These are phyloP conservation scores for Diphyllodes magnificus DNA, from an alignment of 2,113 vertebrate genomes.

Conservation along the genomic window DNA sequence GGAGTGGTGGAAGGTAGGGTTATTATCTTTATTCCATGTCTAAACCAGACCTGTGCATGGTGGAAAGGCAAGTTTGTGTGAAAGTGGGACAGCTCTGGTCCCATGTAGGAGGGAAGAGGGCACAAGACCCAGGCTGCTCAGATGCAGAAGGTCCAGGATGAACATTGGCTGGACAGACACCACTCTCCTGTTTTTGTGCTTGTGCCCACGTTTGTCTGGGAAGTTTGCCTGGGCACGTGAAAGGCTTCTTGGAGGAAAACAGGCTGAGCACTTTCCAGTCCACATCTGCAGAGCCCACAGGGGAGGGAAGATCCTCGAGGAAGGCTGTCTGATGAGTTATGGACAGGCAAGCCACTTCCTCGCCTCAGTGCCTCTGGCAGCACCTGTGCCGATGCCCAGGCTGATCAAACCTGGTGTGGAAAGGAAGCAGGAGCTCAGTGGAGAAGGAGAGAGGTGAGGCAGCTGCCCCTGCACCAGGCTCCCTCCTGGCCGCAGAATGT, in stretches of 20 bases:
- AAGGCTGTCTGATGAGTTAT: background rate
- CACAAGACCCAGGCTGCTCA: background rate
- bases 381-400: fast-evolving
- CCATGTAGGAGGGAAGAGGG: background rate
- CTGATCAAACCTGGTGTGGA: background rate
- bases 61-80: background rate
- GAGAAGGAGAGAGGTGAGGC: background rate
- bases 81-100: background rate
- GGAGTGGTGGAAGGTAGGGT: background rate
- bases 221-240: background rate
- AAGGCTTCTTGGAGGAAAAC: background rate
- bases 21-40: background rate
- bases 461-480: background rate
- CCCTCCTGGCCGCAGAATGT: background rate
- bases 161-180: background rate
- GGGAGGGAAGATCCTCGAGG: background rate
- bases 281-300: background rate
- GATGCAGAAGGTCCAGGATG: background rate
- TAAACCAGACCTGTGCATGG: background rate
- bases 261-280: background rate
- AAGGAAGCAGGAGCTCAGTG: background rate
- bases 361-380: background rate
- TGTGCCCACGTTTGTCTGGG: background rate
- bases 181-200: background rate
- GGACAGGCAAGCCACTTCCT: background rate